phyloP scores from a whole-genome alignment of 2,888 invertebrate species.

The Drosophila parthenogenetica region DNA sequence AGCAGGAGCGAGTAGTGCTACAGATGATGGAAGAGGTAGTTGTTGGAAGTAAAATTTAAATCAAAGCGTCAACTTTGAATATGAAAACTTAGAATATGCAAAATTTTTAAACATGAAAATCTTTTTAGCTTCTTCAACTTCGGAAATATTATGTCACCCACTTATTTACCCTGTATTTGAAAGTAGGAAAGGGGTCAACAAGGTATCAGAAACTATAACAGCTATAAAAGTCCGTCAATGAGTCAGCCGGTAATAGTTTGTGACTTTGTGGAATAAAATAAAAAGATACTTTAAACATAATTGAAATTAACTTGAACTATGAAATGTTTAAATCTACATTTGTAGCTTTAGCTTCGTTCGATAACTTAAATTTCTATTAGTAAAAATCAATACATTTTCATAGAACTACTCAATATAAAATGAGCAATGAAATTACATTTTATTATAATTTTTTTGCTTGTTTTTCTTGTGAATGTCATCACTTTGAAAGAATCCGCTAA shows the following conservation, averaged over 20 bases:
- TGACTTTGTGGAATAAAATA: no score
- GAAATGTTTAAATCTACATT: no score
- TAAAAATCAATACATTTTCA: neutral
- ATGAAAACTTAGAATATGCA: slow-evolving; percentile 1
- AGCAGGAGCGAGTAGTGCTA: neutral
- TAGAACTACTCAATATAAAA: neutral
- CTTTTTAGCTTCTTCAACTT: neutral
- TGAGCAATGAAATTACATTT: neutral
- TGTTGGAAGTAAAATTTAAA: slow-evolving; percentile 12
- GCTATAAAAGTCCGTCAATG: no score
- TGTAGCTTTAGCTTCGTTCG: no score
- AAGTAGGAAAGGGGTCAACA: no score
- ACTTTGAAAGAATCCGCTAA: neutral
- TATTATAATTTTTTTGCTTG: neutral
- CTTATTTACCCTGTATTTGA: neutral
- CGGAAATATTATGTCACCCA: neutral
- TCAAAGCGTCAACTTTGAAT: slow-evolving; percentile 11
- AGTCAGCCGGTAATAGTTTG: no score
- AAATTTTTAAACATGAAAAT: neutral
- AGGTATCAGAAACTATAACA: no score
- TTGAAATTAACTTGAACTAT: no score
- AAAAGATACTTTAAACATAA: no score
- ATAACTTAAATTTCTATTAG: no score
- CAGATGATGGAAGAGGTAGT: neutral
- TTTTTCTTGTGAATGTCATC: slow-evolving; percentile 1